Evolutionary conservation across 2,888 invertebrate genomes (phyloP), one percentile per base, ranked within the genome.

Genomic region (Dioctria linearis): DNA sequence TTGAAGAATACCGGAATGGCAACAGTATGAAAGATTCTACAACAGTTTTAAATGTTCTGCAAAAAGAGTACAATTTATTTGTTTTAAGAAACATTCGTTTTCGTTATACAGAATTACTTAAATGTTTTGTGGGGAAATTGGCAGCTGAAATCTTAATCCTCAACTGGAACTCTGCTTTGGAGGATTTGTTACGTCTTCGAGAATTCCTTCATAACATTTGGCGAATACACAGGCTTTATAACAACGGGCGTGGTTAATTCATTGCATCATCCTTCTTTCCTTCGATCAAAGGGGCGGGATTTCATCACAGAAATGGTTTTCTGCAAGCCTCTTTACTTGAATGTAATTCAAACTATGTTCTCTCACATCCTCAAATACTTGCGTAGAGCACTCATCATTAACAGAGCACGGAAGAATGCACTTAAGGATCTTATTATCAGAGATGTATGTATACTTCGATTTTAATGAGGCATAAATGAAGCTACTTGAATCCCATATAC

Each of bases 381-480:
- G 90, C 97, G 99, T 5, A 97, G 98, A 25, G 99, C 99, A 65
- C 99, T 99, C 40, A 98, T 99, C 85, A 98, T 98, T 81, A 98
- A 97, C 90, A 93, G 97, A 84, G 94, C 95, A 1, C 92, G 96
- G 71, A 91, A 96, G 80, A 95, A 95, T 84, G 96, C 97, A 0
- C 91, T 99, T 78, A 98, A 98, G 88, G 98, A 99, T 90, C 92
- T 99, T 78, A 97, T 99, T 11, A 99, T 99, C 83, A 99, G 99
- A 3, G 99, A 99, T 99, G 37, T 99, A 98, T 88, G 98, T 99
- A 3, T 98, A 99, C 90, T 99, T 98, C 89, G 99, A 99, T 89
- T 99, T 99, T 88, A 99, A 99, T 89, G 98, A 97, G 51, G 99
- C 99, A 3, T 95, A 99, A 84, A 93, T 97, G 86, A 98, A 98